Percentiles rank a stretch among this genome's conserved stretches.
These are phyloP conservation scores for Paradisaea rubra DNA, from an alignment of 2,113 vertebrate genomes.

Conservation along the genomic window DNA sequence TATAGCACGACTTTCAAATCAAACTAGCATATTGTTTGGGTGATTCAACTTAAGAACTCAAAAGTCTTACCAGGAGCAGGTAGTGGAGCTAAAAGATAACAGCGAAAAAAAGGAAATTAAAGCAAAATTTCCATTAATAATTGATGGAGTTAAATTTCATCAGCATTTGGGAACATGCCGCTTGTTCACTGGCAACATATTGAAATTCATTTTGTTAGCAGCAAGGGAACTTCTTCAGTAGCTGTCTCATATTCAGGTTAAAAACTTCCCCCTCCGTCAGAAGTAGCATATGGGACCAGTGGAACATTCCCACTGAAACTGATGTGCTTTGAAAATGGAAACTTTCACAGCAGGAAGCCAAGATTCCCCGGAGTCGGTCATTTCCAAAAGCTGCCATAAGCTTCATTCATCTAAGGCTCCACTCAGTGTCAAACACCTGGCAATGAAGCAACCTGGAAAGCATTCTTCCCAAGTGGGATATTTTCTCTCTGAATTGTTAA, in stretches of 20 bases:
- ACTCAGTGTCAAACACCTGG: conserved; percentile 87
- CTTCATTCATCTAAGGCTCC: conserved; percentile 81
- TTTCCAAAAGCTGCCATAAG: conserved; percentile 81
- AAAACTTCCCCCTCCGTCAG: conserved; percentile 70
- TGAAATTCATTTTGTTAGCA: conserved; percentile 72
- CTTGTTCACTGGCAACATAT: conserved; percentile 62
- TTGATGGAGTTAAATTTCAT: conserved; percentile 61
- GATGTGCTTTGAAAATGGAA: conserved; percentile 86
- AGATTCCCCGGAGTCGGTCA: conserved; percentile 75
- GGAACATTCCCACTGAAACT: conserved; percentile 76
- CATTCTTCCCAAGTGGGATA: conserved; percentile 70
- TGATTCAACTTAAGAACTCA: conserved; percentile 46
- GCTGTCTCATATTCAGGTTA: conserved; percentile 64
- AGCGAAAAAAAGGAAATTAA: conserved; percentile 46
- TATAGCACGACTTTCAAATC: conserved; percentile 54
- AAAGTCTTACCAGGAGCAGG: conserved; percentile 37
- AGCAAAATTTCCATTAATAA: conserved; percentile 69
- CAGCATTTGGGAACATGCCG: conserved; percentile 45
- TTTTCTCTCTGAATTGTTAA: conserved; percentile 69
- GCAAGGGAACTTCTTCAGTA: conserved; percentile 68
- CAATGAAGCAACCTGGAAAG: conserved; percentile 77
- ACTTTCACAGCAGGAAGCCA: conserved; percentile 84
- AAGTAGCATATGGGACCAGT: conserved; percentile 75
- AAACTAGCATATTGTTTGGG: conserved; percentile 56
- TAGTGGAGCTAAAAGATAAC: conserved; percentile 40